Conservation (phyloP, 2,888 invertebrate genomes). For the Graphium colonna region DNA sequence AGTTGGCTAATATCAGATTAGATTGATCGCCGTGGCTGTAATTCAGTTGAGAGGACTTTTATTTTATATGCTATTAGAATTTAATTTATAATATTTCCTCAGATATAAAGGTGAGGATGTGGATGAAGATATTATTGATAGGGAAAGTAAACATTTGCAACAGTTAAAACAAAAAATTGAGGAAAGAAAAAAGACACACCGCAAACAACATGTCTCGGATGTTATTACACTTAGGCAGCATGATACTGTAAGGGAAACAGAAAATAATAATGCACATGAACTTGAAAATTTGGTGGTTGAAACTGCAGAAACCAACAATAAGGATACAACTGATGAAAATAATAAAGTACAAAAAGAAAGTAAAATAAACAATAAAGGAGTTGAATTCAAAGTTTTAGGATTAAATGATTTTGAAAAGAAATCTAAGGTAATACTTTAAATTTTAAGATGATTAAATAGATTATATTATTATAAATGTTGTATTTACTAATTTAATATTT, state of each 20-base stretch:
- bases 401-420: constrained; percentile 80
- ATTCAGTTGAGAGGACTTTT: no score
- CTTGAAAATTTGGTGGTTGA: constrained; percentile 14
- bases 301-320: constrained; percentile 3
- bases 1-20: no score
- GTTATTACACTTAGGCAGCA: constrained; percentile 39
- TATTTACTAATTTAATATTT: neutral
- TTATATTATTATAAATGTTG: neutral
- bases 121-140: constrained; percentile 50
- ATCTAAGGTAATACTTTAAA: constrained; percentile 54
- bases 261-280: constrained; percentile 35
- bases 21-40: no score
- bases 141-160: constrained; percentile 79
- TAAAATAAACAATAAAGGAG: constrained; percentile 32
- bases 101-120: constrained; percentile 72
- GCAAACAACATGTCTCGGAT: constrained; percentile 40
- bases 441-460: neutral
- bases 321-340: constrained; percentile 12
- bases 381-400: constrained; percentile 85
- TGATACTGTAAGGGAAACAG: constrained; percentile 25
- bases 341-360: constrained; percentile 24
- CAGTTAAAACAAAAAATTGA: constrained; percentile 82
- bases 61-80: no score
- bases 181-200: constrained; percentile 64
- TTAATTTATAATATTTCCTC: no score